Conservation (phyloP, 1,140 invertebrate species). For the Trinorchestia longiramus region DNA sequence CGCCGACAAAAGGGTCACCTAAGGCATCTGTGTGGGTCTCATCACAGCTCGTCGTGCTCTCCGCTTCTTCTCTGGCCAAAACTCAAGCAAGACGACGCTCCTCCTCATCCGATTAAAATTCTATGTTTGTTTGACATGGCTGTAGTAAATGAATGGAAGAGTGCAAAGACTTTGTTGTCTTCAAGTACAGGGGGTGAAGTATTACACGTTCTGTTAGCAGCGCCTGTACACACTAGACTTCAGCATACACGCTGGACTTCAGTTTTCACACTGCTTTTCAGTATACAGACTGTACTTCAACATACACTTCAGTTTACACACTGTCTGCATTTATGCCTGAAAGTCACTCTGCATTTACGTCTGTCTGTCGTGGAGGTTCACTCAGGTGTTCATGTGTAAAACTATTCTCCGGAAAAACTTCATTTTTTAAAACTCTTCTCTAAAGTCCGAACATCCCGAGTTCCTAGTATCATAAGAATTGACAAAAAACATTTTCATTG, state of each 20-base stretch:
- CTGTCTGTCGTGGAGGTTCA: not conserved
- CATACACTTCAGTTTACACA: too few species aligned
- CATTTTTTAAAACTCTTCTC: not conserved
- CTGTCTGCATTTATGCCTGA: too few species aligned
- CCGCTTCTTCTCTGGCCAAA: not conserved
- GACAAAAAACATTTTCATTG: not conserved
- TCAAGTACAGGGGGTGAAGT: not conserved
- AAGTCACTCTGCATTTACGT: not conserved
- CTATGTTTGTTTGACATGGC: not conserved
- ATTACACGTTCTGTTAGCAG: not conserved
- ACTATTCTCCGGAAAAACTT: too few species aligned
- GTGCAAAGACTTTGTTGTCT: not conserved
- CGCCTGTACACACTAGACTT: too few species aligned
- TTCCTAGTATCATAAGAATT: not conserved
- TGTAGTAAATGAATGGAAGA: not conserved
- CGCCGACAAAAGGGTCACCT: slow-evolving; percentile 15
- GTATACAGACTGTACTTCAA: too few species aligned
- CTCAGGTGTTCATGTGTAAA: not conserved
- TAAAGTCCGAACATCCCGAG: not conserved
- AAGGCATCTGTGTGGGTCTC: not conserved
- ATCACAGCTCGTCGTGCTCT: not conserved
- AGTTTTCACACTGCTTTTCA: too few species aligned
- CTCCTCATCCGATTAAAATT: not conserved
- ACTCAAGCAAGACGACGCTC: not conserved
- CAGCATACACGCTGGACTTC: too few species aligned